Base-by-base conservation (phyloP, 2,888 invertebrate genomes). In the Caenorhabditis drosophilae region DNA sequence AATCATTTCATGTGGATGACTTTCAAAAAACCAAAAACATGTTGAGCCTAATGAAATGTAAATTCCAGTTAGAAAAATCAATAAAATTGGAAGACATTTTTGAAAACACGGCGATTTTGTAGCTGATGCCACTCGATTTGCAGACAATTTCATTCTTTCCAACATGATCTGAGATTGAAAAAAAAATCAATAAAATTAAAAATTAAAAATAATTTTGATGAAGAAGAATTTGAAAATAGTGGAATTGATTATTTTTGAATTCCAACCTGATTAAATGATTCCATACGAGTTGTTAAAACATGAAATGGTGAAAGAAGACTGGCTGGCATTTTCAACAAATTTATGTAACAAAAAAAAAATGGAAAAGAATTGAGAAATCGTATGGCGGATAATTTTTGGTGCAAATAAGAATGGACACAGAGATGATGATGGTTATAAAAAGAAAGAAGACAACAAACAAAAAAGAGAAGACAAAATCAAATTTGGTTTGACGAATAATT, bases 11-110 rank as follows among this genome's bases (percentile, higher is more conserved):
- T 79, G 76, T 7, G 61, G 47, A 16, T 68, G 54, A 16, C 72
- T 63, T 50, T 80, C 79, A 46, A 79, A 66, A 23, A 70, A 66
- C 44, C 67, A 68, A 55, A 80, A 78, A 18, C 70, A 74, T 20
- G 76, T 69, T 22, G 79, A 71, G 34, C 80, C 80, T 57, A 78
- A 40, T 12, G 77, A 50, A 23, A 80, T 52, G 62, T 77, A 77
- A 42, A 69, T 27, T 11, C 62, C 50, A 18, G 67, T 61, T 42
- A 67, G 46, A n/a, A 72, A 52, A 31, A 54, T 15, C 12, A 72
- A 46, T 34, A 67, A 15, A 44, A 67, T 35, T 4, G 61, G 60
- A 23, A 61, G 56, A 49, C 51, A 59, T n/a, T 49, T 55, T 12
- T 40, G 27, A 42, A 66, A 60, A 25, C 27, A 27, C n/a, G 59